phyloP scores from a whole-genome alignment of 2,888 invertebrate species.

The Meghimatium bilineatum region DNA sequence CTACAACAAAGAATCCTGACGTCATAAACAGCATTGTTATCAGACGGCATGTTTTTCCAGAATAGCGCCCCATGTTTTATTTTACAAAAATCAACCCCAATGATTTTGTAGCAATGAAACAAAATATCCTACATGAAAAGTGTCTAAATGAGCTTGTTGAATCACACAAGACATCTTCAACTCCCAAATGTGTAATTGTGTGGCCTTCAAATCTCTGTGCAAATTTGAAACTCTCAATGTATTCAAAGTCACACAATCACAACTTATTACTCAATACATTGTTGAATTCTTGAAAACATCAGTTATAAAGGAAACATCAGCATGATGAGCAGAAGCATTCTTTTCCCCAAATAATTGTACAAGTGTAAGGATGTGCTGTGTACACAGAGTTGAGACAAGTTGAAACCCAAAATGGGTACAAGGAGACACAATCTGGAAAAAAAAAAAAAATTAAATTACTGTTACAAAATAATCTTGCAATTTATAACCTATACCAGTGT shows the following conservation, averaged over 20 bases:
- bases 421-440: too few relatives aligned
- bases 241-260: not conserved
- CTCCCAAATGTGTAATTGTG: not conserved
- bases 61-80: conserved; percentile 65
- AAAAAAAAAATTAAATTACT: too few relatives aligned
- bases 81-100: not conserved
- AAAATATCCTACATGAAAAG: not conserved
- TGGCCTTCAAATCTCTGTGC: not conserved
- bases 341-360: too few relatives aligned
- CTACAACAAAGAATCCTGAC: conserved; percentile 94
- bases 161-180: not conserved
- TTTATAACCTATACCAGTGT: too few relatives aligned
- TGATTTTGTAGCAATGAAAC: not conserved
- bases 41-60: conserved; percentile 76
- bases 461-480: too few relatives aligned
- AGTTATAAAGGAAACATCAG: too few relatives aligned
- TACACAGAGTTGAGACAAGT: too few relatives aligned
- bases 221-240: not conserved
- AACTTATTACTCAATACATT: too few relatives aligned
- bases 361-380: too few relatives aligned
- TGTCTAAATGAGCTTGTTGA: not conserved
- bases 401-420: too few relatives aligned
- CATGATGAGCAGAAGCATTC: too few relatives aligned
- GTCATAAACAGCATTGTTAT: conserved; percentile 92
- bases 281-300: too few relatives aligned